Base-by-base conservation (phyloP, 2,888 invertebrate species). In the Agriopis marginaria region DNA sequence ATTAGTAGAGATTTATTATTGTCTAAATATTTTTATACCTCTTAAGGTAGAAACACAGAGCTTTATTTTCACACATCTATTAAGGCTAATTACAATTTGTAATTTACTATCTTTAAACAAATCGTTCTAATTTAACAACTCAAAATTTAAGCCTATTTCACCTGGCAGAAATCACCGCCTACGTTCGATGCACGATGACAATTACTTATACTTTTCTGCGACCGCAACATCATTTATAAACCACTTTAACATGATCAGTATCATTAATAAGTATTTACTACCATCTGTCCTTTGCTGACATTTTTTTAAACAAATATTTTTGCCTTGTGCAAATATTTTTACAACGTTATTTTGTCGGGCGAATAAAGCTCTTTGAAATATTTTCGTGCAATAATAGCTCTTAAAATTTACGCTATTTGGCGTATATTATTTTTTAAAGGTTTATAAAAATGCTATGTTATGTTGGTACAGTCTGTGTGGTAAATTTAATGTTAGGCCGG, bases 221-320 rank as follows among this genome's bases (percentile, higher is more conserved):
- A 70, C 69, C 69, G 71, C 76, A 72, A 66, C 70, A 66, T 11
- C 66, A 74, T 75, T 73, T 68, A 61, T 74, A 68, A 71, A 72
- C 59, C 78, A 86, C 84, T 81, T 80, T 77, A 81, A 79, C 82
- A 83, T 81, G 82, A 83, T 81, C 81, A 64, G 72, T 71, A 84
- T 86, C 88, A 89, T 90, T 89, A 86, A 89, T 89, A 87, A 79
- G 84, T 87, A 88, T 88, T 89, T 87, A 88, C 84, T 74, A 78
- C 75, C 89, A 90, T 90, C 89, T 90, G 89, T 87, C 81, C 78
- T 79, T 76, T 68, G 61, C 76, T 78, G 79, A 80, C 80, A 80
- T 64, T 71, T 72, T 67, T 66, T 76, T 72, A 77, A 77, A 79
- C 79, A 78, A 78, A n/a, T n/a, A n/a, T n/a, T n/a, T n/a, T n/a